These are phyloP conservation scores for Ploceus nigricollis DNA, from an alignment of 2,113 vertebrate genomes.

Conservation along the genomic window DNA sequence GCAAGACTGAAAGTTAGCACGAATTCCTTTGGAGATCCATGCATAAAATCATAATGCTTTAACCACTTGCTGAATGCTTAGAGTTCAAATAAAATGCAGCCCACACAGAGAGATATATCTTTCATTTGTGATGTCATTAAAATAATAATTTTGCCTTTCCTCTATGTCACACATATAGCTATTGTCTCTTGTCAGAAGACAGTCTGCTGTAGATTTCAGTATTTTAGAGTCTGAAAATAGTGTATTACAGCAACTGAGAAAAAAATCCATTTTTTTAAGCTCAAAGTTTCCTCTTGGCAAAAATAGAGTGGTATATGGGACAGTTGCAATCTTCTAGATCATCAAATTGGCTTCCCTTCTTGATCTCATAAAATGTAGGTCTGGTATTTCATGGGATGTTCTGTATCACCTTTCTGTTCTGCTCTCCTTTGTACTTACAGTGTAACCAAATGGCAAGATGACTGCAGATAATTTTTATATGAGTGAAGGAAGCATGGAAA, in stretches of 20 bases:
- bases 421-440: background rate
- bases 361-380: background rate
- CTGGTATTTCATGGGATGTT: background rate
- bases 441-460: background rate
- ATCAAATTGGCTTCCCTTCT: background rate
- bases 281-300: background rate
- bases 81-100: background rate
- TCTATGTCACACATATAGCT: background rate
- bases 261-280: background rate
- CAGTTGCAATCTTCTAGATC: background rate
- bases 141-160: background rate
- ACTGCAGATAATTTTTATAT: background rate
- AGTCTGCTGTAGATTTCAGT: background rate
- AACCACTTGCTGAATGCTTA: accelerated
- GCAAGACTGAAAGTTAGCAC: background rate
- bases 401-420: background rate
- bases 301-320: background rate
- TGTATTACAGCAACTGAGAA: background rate
- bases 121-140: background rate
- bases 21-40: background rate
- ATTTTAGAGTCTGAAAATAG: background rate
- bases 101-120: background rate
- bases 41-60: background rate
- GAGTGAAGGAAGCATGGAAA: background rate
- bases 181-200: background rate